Evolutionary conservation across 2,888 invertebrate species (phyloP), one percentile per base, ranked within the genome.

Genomic region (Drosophila antonietae): DNA sequence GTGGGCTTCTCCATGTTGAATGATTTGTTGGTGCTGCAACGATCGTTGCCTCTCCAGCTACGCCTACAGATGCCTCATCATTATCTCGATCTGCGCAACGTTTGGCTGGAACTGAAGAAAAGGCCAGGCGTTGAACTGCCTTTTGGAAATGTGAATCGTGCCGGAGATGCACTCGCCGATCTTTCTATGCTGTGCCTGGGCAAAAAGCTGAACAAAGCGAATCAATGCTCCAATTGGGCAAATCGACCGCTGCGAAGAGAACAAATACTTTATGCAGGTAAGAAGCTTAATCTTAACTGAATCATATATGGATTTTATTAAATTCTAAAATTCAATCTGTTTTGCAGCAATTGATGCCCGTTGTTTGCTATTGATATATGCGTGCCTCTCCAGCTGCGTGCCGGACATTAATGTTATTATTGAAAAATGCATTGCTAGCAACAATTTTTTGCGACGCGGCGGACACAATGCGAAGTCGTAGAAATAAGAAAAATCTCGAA

Each of bases 221-320:
- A 98, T 93, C 97, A 97, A 90, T 97, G 97, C 93, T 97, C 97
- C 0, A 97, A 98, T 92, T 98, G 98, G 98, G 96, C 97, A 88
- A 94, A 95, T 80, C 94, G 98, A 78, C 98, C 98, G 12, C 91
- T 98, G 59, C 93, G 97, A 55, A 93, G 94, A 47, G 95, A 95
- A 70, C 98, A 98, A 93, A 94, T 97, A 68, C 92, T 94, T 49
- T 98, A 98, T 94, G 97, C 97, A 70, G 94, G 94, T 94, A 76
- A 78, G 80, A 2, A 18, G 0, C 18, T 0, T 7, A 20, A 41
- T 14, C 9, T 14, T 6, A 28, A 28, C 52, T 43, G 10, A 39
- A 28, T 28, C 14, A 5, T 33, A 37, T 37, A 14, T 37, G 14
- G 6, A 37, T 10, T 3, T 18, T 9, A 9, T 20, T 7, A 49